Evolutionary conservation across 1,140 invertebrate genomes (phyloP), one percentile per base, ranked within the genome.

Genomic region (Phocides pigmalion): DNA sequence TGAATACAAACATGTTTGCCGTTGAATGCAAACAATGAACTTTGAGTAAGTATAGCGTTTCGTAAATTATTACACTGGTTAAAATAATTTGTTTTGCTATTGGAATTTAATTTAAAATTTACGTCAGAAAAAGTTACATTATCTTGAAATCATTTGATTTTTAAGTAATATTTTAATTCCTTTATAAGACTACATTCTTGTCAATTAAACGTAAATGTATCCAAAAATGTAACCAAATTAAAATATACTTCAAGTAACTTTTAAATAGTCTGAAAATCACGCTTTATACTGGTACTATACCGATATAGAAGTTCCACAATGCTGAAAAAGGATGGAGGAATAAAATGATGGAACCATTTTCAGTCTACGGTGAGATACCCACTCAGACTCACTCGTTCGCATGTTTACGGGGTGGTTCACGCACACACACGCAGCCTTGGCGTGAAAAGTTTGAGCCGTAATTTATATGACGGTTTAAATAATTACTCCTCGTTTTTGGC

Each of bases 391-490:
- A 17, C 62, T 42, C 59, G 53, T 59, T 53, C 49, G 44, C 62
- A 32, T 61, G 56, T 61, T 49, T 61, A 61, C 56, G 46, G 56
- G 44, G 42, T 11, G 44, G 53, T 54, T 47, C 64, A 74, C 79
- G 44, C 79, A 76, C 80, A 81, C 86, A 76, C 37, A 25, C 50
- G 54, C 50, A 51, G 25, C 37, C 44, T 47, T 67, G 76, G 76
- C 82, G 81, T 89, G 87, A 91, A 91, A 89, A 89, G 88, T 91
- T 90, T 85, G 77, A 87, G 80, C 85, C 79, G 86, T 91, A 91
- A 91, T 91, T 91, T 91, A 89, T 91, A 91, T 89, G 89, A 91
- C 87, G 87, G 85, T 91, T 89, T 91, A 91, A 91, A 91, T 91
- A 89, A 91, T 91, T 91, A 91, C 87, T 86, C 66, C 77, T 76